These are phyloP conservation scores for Podabrus alpinus DNA, from an alignment of 2,888 invertebrate genomes.

Conservation along the genomic window DNA sequence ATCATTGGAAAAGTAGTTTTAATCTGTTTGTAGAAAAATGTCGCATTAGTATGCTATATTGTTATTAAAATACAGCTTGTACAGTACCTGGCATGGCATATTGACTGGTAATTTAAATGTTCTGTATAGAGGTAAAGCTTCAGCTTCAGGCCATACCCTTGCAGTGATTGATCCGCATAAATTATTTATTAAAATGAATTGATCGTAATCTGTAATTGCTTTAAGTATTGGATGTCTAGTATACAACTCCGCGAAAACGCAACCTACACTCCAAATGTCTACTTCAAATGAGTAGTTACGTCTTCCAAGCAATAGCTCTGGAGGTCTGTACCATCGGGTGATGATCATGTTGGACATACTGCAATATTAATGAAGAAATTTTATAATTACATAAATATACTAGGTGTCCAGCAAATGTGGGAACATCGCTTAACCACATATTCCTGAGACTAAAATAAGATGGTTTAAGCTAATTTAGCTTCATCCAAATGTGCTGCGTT, in stretches of 20 bases:
- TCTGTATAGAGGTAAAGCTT: background rate
- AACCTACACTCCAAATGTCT: constrained; percentile 97
- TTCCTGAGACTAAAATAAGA: too few species aligned
- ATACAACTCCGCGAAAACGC: constrained; percentile 95
- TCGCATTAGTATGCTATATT: background rate
- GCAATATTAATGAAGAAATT: background rate
- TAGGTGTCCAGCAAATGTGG: too few species aligned
- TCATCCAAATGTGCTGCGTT: too few species aligned
- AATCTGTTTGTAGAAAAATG: background rate
- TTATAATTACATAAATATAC: too few species aligned
- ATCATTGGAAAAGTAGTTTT: background rate
- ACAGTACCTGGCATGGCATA: background rate
- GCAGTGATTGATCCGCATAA: background rate
- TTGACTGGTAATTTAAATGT: background rate
- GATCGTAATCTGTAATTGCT: constrained; percentile 94
- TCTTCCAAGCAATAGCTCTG: constrained; percentile 88
- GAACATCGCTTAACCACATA: too few species aligned
- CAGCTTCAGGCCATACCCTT: background rate
- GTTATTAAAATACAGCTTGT: background rate
- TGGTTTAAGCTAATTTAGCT: too few species aligned
- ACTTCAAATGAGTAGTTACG: constrained; percentile 95
- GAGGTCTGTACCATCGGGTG: constrained; percentile 97
- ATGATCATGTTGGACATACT: constrained; percentile 88
- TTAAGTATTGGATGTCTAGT: constrained; percentile 95
- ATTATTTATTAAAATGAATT: constrained; percentile 58